Evolutionary conservation across 1,140 invertebrate genomes (phyloP).

Genomic region (Caerostris extrusa): DNA sequence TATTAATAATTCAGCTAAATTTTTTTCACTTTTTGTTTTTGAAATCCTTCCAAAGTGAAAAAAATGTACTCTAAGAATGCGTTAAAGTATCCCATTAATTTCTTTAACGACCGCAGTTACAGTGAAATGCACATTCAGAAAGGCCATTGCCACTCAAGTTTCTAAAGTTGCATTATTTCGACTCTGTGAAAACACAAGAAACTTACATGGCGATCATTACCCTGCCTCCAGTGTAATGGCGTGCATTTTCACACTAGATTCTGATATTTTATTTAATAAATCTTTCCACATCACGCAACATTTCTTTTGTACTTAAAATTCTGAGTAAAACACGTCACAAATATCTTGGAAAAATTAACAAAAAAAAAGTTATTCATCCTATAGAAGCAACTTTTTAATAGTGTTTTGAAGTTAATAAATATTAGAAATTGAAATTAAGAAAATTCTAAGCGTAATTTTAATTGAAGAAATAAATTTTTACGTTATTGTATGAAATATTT

Average conservation of each 20-base stretch:
- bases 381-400: too few species aligned
- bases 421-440: too few species aligned
- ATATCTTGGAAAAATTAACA: too few species aligned
- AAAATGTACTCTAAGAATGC: not conserved
- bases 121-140: not conserved
- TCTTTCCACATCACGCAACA: not conserved
- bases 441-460: too few species aligned
- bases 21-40: not conserved
- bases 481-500: too few species aligned
- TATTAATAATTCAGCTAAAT: not conserved
- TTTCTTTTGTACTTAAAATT: not conserved
- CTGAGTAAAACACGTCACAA: too few species aligned
- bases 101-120: not conserved
- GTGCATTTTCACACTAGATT: not conserved
- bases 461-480: too few species aligned
- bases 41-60: not conserved
- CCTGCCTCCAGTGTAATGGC: not conserved
- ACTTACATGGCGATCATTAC: not conserved
- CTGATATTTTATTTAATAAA: not conserved
- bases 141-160: not conserved
- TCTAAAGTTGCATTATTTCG: not conserved
- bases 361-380: too few species aligned
- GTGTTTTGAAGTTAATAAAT: too few species aligned
- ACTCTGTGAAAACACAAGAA: not conserved
- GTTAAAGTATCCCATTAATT: conserved; percentile 23